Conservation (phyloP, 2,797 vertebrate species). For the Cryptoblepharus egeriae region DNA sequence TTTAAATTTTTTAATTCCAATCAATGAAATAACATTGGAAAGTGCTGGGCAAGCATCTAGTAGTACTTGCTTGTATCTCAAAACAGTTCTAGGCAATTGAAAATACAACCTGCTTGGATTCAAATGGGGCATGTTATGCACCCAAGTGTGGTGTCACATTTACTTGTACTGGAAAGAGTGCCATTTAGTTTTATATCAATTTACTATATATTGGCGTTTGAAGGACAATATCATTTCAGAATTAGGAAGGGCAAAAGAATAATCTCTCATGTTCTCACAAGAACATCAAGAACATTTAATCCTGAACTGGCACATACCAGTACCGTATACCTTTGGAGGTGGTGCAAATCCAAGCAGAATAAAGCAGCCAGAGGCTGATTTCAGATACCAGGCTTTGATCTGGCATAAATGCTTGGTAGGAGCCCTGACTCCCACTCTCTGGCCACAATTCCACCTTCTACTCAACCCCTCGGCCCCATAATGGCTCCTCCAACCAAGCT, state of each 20-base stretch:
- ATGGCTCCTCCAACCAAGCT: no score
- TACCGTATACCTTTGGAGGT: no score
- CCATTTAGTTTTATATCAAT: background rate
- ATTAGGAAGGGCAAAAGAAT: background rate
- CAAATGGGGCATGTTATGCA: background rate
- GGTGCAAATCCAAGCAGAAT: no score
- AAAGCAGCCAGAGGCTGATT: no score
- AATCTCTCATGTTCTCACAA: no score
- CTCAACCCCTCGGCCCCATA: no score
- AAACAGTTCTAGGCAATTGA: background rate
- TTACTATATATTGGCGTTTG: background rate
- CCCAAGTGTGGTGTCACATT: background rate
- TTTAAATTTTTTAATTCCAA: conserved; percentile 31
- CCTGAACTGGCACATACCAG: background rate
- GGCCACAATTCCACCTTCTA: no score
- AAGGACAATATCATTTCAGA: background rate
- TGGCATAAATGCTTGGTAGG: no score
- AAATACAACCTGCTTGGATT: conserved; percentile 7
- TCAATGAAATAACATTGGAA: conserved; percentile 8
- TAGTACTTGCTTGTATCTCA: background rate
- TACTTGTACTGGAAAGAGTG: background rate
- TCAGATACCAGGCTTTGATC: no score
- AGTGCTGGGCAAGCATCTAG: conserved; percentile 10
- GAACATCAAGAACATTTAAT: background rate
- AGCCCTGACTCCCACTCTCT: no score